A percentile compares a stretch with the other conserved stretches of the same genome.
phyloP scores from a whole-genome alignment of 2,797 vertebrate species.

The Coracias cyanogaster region DNA sequence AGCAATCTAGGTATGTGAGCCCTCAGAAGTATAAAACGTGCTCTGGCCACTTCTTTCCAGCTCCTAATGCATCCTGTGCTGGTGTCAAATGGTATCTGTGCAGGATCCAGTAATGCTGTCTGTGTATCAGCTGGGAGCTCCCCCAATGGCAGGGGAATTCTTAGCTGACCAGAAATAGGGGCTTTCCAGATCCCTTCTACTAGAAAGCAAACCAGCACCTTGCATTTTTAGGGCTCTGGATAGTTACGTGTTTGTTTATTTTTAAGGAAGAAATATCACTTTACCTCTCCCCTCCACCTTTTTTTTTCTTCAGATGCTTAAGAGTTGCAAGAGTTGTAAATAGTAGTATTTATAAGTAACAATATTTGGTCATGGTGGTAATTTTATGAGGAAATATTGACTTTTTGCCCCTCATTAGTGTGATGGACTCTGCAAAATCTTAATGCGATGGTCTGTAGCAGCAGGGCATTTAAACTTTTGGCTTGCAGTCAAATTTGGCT shows the following conservation, averaged over 20 bases:
- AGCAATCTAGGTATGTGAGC: neutral
- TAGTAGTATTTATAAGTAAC: neutral
- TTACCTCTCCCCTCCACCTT: neutral
- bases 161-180: conserved; percentile 12
- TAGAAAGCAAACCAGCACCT: conserved; percentile 13
- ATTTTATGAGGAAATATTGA: conserved; percentile 55
- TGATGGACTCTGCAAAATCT: conserved; percentile 47
- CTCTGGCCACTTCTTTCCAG: conserved; percentile 36
- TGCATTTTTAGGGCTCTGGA: neutral
- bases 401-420: conserved; percentile 47
- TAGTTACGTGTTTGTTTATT: conserved; percentile 29
- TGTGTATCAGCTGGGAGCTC: conserved; percentile 25
- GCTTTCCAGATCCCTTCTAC: conserved; percentile 33
- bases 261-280: neutral
- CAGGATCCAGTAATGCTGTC: conserved; percentile 28
- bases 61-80: conserved; percentile 33
- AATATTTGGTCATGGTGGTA: neutral
- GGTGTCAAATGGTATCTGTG: conserved; percentile 27
- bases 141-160: neutral
- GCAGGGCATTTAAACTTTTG: conserved; percentile 34
- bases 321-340: neutral
- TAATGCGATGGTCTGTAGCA: conserved; percentile 36
- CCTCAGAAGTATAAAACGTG: conserved; percentile 27
- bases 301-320: neutral
- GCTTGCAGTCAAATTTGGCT: conserved; percentile 64